Evolutionary conservation across 2,797 vertebrate genomes (phyloP).

Genomic region (Erethizon dorsatum): DNA sequence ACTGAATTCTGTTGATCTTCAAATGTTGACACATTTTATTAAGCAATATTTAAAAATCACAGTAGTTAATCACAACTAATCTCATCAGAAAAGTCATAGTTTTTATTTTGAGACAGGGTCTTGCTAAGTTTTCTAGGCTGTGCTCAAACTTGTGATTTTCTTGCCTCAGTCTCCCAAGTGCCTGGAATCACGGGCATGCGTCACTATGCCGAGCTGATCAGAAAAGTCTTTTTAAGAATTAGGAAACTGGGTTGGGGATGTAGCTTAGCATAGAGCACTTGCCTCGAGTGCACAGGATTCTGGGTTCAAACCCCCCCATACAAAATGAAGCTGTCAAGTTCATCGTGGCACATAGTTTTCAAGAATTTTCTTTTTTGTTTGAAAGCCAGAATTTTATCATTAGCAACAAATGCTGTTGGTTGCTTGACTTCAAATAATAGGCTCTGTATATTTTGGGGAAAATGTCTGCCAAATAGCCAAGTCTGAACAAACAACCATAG

Average conservation of each 20-base stretch:
- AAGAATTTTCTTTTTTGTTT: constrained; percentile 23
- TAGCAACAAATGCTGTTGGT: constrained; percentile 5
- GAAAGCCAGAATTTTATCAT: neutral
- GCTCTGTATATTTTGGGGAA: constrained; percentile 49
- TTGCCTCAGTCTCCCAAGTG: neutral
- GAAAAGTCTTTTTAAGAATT: constrained; percentile 27
- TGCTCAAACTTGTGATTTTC: too few relatives aligned
- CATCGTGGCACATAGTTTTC: constrained; percentile 5
- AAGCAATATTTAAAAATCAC: neutral
- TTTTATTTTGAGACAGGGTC: neutral
- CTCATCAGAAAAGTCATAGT: neutral
- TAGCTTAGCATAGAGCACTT: neutral
- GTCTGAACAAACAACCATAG: constrained; percentile 19
- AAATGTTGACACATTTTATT: constrained; percentile 35
- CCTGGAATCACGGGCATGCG: neutral
- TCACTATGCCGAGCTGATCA: neutral
- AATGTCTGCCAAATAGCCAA: constrained; percentile 27
- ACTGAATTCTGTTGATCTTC: constrained; percentile 27
- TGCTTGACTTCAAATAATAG: constrained; percentile 55
- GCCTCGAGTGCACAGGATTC: neutral
- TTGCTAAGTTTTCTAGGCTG: neutral
- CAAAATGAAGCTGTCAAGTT: constrained; percentile 2
- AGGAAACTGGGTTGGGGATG: neutral
- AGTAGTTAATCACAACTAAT: constrained; percentile 30
- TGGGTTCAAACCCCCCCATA: neutral